Conservation (phyloP, 2,888 invertebrate species). For the Nemapogon koenigi region DNA sequence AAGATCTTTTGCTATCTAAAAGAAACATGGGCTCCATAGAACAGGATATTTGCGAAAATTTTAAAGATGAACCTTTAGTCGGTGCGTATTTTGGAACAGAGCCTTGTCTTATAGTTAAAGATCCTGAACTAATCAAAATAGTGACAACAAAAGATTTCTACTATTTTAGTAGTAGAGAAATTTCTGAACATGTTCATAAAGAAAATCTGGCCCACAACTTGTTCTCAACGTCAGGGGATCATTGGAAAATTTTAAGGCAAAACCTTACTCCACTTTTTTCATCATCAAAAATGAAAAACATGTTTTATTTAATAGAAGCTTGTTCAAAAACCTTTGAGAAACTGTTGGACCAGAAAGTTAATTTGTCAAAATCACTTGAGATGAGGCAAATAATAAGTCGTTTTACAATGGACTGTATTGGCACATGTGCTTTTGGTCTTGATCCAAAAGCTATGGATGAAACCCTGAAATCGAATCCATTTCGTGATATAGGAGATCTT, state of each 20-base stretch:
- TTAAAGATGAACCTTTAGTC: slow-evolving; percentile 29
- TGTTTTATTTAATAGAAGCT: slow-evolving; percentile 36
- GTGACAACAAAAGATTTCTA: slow-evolving; percentile 37
- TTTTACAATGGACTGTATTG: slow-evolving; percentile 37
- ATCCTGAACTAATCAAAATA: slow-evolving; percentile 32
- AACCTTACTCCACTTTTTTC: slow-evolving; percentile 39
- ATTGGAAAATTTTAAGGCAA: slow-evolving; percentile 39
- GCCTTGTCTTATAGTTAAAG: slow-evolving; percentile 34
- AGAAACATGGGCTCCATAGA: slow-evolving; percentile 21
- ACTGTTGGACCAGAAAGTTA: slow-evolving; percentile 23
- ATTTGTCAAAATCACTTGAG: slow-evolving; percentile 21
- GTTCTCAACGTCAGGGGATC: slow-evolving; percentile 32
- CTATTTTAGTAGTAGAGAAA: slow-evolving; percentile 36
- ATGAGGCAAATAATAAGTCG: slow-evolving; percentile 24
- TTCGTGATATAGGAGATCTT: slow-evolving; percentile 23
- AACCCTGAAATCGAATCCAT: slow-evolving; percentile 23
- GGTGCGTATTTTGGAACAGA: slow-evolving; percentile 39
- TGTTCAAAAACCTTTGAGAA: slow-evolving; percentile 26
- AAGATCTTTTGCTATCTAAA: slow-evolving; percentile 25
- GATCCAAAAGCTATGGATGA: slow-evolving; percentile 29
- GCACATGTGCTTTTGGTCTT: slow-evolving; percentile 35
- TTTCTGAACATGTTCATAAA: slow-evolving; percentile 24
- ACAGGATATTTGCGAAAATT: slow-evolving; percentile 27
- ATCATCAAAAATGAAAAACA: slow-evolving; percentile 38
- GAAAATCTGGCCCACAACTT: slow-evolving; percentile 29